Percentiles rank a stretch among this genome's conserved stretches.
Evolutionary conservation across 2,797 vertebrate genomes (phyloP).

Genomic region (Cyprinodon diabolis): DNA sequence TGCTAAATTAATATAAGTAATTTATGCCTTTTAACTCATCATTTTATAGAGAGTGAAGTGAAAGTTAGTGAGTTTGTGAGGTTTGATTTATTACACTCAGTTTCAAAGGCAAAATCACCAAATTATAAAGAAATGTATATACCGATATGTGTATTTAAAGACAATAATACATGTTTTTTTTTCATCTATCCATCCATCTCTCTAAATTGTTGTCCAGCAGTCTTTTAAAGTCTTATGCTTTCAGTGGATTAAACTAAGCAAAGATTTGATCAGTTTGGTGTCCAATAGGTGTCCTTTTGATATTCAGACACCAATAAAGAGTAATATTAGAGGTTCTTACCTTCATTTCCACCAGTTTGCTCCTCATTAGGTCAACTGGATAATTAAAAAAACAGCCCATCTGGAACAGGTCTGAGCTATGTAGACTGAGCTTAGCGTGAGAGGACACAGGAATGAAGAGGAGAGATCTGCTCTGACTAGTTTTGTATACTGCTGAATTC

Average conservation of each 20-base stretch:
- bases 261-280: background rate
- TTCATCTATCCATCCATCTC: too few species aligned
- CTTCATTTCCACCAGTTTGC: constrained; percentile 15
- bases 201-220: background rate
- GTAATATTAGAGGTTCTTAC: constrained; percentile 45
- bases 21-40: background rate
- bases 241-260: background rate
- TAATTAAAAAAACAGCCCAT: background rate
- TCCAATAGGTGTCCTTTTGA: background rate
- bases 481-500: constrained; percentile 70
- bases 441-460: constrained; percentile 6
- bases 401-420: constrained; percentile 3
- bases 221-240: background rate
- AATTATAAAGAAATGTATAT: background rate
- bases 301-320: background rate
- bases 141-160: background rate
- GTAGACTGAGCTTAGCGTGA: background rate
- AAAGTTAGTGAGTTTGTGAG: too few species aligned
- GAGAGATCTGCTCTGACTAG: background rate
- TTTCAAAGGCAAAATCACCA: too few species aligned
- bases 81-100: too few species aligned
- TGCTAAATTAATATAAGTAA: too few species aligned
- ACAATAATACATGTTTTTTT: background rate
- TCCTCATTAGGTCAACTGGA: background rate
- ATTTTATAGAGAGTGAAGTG: too few species aligned